A percentile compares a stretch with the other conserved stretches of the same genome.
These are phyloP conservation scores for Phenganax subtilis DNA, from an alignment of 92 coral and sea anemone genomes.

Conservation along the genomic window DNA sequence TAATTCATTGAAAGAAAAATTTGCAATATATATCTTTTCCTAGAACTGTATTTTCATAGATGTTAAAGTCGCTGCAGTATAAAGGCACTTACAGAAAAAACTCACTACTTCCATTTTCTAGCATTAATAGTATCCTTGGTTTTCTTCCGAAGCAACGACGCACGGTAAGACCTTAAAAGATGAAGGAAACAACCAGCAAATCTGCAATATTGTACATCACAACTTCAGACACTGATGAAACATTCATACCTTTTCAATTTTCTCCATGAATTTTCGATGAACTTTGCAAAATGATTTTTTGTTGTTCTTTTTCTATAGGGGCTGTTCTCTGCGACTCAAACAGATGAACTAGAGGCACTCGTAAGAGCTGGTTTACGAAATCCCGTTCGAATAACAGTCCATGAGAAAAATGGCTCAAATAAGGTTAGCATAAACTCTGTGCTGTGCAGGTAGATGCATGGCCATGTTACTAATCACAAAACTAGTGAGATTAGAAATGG, in stretches of 20 bases:
- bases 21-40: too few species aligned
- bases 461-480: too few species aligned
- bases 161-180: conserved; percentile 53
- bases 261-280: not conserved
- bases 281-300: not conserved
- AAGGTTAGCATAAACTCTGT: conserved; percentile 37
- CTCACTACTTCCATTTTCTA: conserved; percentile 27
- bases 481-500: too few species aligned
- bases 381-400: conserved; percentile 83
- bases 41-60: too few species aligned
- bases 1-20: too few species aligned
- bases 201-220: too few species aligned
- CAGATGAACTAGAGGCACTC: conserved; percentile 86
- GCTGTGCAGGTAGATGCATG: too few species aligned
- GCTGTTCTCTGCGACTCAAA: conserved; percentile 92
- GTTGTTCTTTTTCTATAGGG: conserved; percentile 55
- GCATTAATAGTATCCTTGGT: conserved; percentile 79
- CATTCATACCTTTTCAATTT: too few species aligned
- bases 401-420: conserved; percentile 63
- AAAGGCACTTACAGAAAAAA: not conserved
- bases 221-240: too few species aligned
- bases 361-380: conserved; percentile 92
- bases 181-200: not conserved
- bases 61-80: not conserved
- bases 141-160: conserved; percentile 93